A percentile compares a stretch with the other conserved stretches of the same genome.
Evolutionary conservation across 1,140 invertebrate genomes (phyloP).

Genomic region (Calephelis nemesis): DNA sequence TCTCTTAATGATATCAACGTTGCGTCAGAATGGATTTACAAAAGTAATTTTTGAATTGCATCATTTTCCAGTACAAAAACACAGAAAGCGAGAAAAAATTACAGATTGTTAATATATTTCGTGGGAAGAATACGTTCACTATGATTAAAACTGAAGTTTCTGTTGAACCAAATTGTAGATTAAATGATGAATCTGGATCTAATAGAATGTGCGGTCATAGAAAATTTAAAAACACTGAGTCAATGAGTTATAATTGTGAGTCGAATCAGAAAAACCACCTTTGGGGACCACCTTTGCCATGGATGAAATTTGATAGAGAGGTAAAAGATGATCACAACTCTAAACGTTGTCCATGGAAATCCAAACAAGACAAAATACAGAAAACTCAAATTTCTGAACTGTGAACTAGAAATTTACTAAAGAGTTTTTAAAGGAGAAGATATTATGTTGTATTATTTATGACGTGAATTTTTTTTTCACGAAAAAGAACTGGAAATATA

Average conservation of each 20-base stretch:
- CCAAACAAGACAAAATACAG: not conserved
- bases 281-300: constrained; percentile 1
- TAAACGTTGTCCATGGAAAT: not conserved
- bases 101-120: not conserved
- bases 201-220: not conserved
- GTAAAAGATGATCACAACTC: not conserved
- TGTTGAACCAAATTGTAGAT: not conserved
- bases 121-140: not conserved
- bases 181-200: not conserved
- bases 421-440: too few species aligned
- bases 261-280: not conserved
- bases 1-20: not conserved
- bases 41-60: not conserved
- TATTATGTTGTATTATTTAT: too few species aligned
- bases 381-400: not conserved
- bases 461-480: too few species aligned
- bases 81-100: not conserved
- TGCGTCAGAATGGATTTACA: not conserved
- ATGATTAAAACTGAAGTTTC: not conserved
- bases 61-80: constrained; percentile 1
- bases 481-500: too few species aligned
- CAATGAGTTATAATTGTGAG: not conserved
- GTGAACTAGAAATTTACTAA: not conserved
- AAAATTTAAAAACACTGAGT: not conserved
- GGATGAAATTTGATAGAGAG: constrained; percentile 1